Evolutionary conservation across 2,888 invertebrate genomes (phyloP), one percentile per base, ranked within the genome.

Genomic region (Miltochrista miniata): DNA sequence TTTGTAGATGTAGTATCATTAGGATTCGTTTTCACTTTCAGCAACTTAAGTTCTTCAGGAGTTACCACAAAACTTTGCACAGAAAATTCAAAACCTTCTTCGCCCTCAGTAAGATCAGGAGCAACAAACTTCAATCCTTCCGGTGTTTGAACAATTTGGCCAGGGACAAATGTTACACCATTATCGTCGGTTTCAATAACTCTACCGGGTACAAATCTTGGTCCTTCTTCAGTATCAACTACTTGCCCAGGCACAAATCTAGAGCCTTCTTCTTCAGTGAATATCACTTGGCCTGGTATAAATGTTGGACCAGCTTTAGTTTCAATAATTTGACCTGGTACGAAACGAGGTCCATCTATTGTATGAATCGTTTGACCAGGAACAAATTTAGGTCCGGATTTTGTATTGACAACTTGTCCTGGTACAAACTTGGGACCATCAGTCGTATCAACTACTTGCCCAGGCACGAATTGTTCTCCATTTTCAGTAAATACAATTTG

Each of bases 281-380:
- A 90, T 64, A 96, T 95, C 8, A 96, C 95, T 82, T 96, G 95
- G 29, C 96, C 96, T 0, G 96, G 96, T 65, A 96, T 95, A 67
- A 96, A 95, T 0, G 95, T 95, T 0, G 95, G 95, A 0, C 96
- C 96, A 30, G 94, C 93, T 75, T 95, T 94, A 1, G 95, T 95
- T 79, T 95, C 94, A 46, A 95, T 94, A 52, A 95, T 95, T 81
- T 96, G 95, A 10, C 96, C 96, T 0, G 96, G 96, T n/a, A 95
- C 95, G 70, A 96, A 96, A 58, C 94, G 93, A 13, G 94, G 93
- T 0, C 95, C 96, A 57, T 95, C 94, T 45, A 93, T 93, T 0
- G 94, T 95, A 53, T 94, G 93, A 56, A 95, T 92, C 0, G 95
- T 95, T 85, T 96, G 95, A 7, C 96, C 96, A 1, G 96, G 92